Conservation (phyloP, 2,113 vertebrate genomes). For the Puntigrus tetrazona region DNA sequence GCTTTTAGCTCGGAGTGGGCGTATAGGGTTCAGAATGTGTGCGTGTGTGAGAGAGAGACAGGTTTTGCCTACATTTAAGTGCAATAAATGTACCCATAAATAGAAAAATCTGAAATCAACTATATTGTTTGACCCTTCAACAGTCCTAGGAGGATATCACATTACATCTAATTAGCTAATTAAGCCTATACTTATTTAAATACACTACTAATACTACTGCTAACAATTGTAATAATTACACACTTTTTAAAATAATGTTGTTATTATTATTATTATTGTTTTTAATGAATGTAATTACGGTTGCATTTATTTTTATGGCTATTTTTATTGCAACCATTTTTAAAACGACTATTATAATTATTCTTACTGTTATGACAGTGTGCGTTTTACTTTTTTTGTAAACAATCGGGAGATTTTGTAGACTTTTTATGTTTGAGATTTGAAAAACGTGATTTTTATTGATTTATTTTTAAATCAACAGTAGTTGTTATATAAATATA, state of each 20-base stretch:
- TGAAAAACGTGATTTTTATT: not conserved
- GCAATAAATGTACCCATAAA: not conserved
- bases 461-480: not conserved
- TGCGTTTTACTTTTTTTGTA: not conserved
- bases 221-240: not conserved
- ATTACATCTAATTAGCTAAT: not conserved
- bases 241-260: not conserved
- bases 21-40: conserved; percentile 14
- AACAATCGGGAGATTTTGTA: not conserved
- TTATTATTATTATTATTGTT: not conserved
- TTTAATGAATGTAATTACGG: not conserved
- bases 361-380: not conserved
- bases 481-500: not conserved
- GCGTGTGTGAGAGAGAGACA: not conserved
- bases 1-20: conserved; percentile 29
- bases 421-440: not conserved
- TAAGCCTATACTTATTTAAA: not conserved
- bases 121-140: not conserved
- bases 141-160: not conserved
- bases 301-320: not conserved
- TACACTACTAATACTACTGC: no score
- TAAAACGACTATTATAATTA: not conserved
- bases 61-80: not conserved
- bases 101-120: not conserved
- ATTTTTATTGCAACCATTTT: no score